Percentiles rank a stretch among this genome's conserved stretches.
Conservation (phyloP, 2,113 vertebrate species). For the Probosciger aterrimus region DNA sequence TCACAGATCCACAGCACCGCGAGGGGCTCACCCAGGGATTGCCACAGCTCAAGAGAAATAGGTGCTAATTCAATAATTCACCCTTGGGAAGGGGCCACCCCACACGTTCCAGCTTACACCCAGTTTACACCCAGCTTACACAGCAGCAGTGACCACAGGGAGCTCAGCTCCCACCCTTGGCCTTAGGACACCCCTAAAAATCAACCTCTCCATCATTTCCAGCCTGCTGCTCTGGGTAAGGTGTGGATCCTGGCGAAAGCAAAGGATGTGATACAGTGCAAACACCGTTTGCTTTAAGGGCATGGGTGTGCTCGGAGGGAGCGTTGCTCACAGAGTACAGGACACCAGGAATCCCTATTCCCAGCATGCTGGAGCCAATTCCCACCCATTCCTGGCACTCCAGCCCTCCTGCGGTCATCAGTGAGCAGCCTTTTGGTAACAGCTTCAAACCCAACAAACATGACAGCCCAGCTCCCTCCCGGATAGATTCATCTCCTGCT, state of each 20-base stretch:
- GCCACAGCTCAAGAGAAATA: neutral
- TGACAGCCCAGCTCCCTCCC: neutral
- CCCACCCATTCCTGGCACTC: neutral
- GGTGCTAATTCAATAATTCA: neutral
- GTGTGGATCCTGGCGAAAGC: neutral
- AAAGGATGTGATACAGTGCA: neutral
- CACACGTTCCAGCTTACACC: neutral
- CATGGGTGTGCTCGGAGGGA: rapidly evolving
- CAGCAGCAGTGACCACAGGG: rapidly evolving
- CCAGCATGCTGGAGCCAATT: neutral
- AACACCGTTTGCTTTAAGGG: neutral
- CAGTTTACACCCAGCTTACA: no score
- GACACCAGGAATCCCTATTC: neutral
- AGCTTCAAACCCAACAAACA: neutral
- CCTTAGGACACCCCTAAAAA: neutral
- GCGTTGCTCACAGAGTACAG: rapidly evolving
- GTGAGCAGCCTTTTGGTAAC: neutral
- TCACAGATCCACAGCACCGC: neutral
- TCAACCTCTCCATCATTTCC: neutral
- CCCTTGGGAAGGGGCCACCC: neutral
- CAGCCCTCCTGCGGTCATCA: neutral
- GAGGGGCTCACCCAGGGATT: rapidly evolving
- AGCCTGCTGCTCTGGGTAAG: neutral
- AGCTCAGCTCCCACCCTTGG: neutral
- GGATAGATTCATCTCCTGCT: neutral